A percentile compares a stretch with the other conserved stretches of the same genome.
These are phyloP conservation scores for Troglohyphantes excavatus DNA, from an alignment of 2,888 invertebrate genomes.

Conservation along the genomic window DNA sequence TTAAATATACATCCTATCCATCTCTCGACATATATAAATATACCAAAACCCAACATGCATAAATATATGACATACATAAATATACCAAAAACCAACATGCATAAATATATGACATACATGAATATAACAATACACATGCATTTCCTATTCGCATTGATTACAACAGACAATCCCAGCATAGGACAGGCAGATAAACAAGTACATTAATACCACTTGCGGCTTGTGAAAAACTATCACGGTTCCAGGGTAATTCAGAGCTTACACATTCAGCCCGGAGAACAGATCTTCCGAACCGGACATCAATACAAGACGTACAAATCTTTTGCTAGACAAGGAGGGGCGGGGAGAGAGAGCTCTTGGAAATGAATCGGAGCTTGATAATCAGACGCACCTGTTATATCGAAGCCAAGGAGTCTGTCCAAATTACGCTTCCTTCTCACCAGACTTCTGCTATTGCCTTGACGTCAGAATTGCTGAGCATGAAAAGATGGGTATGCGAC, in stretches of 20 bases:
- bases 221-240: too few species aligned
- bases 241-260: not conserved
- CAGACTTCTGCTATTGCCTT: not conserved
- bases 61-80: too few species aligned
- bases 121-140: too few species aligned
- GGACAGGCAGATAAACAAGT: not conserved
- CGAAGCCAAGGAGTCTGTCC: slow-evolving; percentile 2
- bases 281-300: not conserved
- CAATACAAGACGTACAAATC: not conserved
- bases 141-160: not conserved
- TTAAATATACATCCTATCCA: too few species aligned
- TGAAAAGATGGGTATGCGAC: not conserved
- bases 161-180: not conserved
- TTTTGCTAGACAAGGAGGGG: not conserved
- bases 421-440: not conserved
- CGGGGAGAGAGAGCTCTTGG: too few species aligned
- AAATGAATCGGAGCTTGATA: slow-evolving; percentile 17
- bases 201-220: not conserved
- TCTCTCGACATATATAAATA: too few species aligned
- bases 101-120: too few species aligned
- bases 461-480: not conserved
- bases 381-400: slow-evolving; percentile 32
- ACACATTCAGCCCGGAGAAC: not conserved
- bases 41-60: too few species aligned
- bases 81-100: too few species aligned